Evolutionary conservation across 1,140 invertebrate species (phyloP), one percentile per base, ranked within the genome.

Genomic region (Aethina tumida): DNA sequence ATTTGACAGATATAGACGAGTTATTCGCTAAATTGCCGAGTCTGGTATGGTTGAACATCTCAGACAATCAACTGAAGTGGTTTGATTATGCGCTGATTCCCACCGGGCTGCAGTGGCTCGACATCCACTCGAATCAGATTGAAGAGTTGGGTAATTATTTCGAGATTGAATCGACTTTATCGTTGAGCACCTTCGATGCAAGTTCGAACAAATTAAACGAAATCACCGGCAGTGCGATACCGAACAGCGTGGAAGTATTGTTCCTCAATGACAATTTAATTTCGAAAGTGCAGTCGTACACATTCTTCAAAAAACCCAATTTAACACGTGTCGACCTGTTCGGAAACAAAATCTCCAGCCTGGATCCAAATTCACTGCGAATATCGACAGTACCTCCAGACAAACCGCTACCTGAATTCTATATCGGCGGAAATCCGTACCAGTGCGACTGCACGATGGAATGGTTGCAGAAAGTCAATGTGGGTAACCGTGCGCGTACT

Each of bases 51-150:
- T 65, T 95, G 26, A 94, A 94, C 58, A 84, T 94, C 44, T 92
- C 87, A 36, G 85, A 88, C 54, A 95, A 95, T 67, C 75, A 79
- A 38, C 69, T 95, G 24, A 78, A 84, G 63, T 81, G 79, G 73
- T 90, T 95, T 59, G 88, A 93, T 54, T 94, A 93, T 58, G 84
- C 85, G 28, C 77, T 90, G 61, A 87, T 94, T 66, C 90, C 90
- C 31, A 81, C 79, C 39, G 79, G 82, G 42, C 67, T 95, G 29
- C 81, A 91, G 64, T 91, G 85, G 82, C 63, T 95, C 40, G 89
- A 95, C 65, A 81, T 94, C 52, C 84, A 90, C 53, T 74, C 79
- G 16, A 92, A 93, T 65, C 75, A 84, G 60, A 89, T 93, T 24
- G 75, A 73, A 45, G 84, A 88, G 62, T 65, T 95, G 41, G 85